phyloP scores from a whole-genome alignment of 2,113 vertebrate species.

The Pomatostomus ruficeps region DNA sequence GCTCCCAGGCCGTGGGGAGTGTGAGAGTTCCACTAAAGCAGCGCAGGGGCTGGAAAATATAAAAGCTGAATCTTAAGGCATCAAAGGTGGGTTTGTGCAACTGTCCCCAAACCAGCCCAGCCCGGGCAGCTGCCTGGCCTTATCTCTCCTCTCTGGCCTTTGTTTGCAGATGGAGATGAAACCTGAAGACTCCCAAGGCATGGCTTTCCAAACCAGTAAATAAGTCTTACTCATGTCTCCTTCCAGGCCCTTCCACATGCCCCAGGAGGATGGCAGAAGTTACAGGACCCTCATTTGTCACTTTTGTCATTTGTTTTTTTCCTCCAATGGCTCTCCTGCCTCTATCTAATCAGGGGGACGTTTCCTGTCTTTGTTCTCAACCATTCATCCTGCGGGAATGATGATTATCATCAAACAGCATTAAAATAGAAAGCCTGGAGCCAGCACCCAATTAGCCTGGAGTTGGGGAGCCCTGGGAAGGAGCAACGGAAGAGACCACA shows the following conservation, averaged over 20 bases:
- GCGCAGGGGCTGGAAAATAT: too few relatives aligned
- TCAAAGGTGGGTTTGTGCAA: neutral
- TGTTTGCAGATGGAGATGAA: slow-evolving; percentile 29
- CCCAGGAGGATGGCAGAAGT: slow-evolving; percentile 48
- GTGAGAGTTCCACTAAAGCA: too few relatives aligned
- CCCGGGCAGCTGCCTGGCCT: neutral
- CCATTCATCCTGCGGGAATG: slow-evolving; percentile 60
- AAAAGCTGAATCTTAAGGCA: too few relatives aligned
- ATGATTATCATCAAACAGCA: slow-evolving; percentile 76
- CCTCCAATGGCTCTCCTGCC: slow-evolving; percentile 29
- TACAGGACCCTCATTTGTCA: slow-evolving; percentile 60
- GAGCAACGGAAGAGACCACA: neutral
- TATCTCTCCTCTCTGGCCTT: slow-evolving; percentile 4
- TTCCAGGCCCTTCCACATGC: slow-evolving; percentile 23
- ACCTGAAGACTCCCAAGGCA: neutral
- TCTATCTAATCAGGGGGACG: slow-evolving; percentile 73
- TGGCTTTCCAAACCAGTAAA: slow-evolving; percentile 12
- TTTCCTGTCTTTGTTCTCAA: slow-evolving; percentile 76
- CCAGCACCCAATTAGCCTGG: slow-evolving; percentile 52
- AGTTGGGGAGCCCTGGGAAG: neutral
- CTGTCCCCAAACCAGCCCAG: neutral
- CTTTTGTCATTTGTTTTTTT: slow-evolving; percentile 68
- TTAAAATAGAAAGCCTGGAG: slow-evolving; percentile 71
- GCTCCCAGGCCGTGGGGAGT: too few relatives aligned
- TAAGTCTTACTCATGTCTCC: neutral